These are phyloP conservation scores for Euzetes globulus DNA, from an alignment of 2,888 invertebrate genomes.

Conservation along the genomic window DNA sequence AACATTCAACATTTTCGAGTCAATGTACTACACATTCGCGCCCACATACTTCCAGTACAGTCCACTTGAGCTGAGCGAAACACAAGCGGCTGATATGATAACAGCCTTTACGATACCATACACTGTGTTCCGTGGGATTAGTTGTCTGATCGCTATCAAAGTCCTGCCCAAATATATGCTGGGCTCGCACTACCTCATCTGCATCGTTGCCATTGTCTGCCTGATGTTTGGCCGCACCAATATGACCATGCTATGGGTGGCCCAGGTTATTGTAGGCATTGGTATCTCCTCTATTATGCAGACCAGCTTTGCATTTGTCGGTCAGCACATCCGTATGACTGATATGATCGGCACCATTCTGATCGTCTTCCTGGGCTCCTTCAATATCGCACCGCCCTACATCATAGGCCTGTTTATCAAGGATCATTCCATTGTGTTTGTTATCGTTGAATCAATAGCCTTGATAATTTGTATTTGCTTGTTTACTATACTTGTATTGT, in stretches of 20 bases:
- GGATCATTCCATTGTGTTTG: no score
- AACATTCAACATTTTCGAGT: background rate
- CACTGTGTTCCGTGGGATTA: background rate
- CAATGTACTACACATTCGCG: background rate
- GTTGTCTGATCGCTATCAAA: background rate
- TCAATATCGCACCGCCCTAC: background rate
- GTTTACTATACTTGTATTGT: no score
- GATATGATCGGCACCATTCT: background rate
- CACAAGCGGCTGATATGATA: background rate
- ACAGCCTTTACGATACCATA: background rate
- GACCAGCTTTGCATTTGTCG: background rate
- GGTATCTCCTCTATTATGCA: background rate
- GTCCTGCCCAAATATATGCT: background rate
- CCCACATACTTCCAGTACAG: background rate
- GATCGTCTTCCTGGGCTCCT: background rate
- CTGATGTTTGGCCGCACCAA: background rate
- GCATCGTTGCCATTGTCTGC: background rate
- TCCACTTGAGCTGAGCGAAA: background rate
- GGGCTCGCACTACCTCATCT: background rate
- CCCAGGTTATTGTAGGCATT: background rate
- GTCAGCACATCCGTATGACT: background rate
- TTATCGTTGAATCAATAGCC: no score
- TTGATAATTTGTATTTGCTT: no score
- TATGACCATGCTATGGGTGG: conserved; percentile 5
- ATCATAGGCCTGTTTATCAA: background rate